Percentiles rank a stretch among this genome's conserved stretches.
Evolutionary conservation across 2,888 invertebrate genomes (phyloP).

Genomic region (Pherbina coryleti): DNA sequence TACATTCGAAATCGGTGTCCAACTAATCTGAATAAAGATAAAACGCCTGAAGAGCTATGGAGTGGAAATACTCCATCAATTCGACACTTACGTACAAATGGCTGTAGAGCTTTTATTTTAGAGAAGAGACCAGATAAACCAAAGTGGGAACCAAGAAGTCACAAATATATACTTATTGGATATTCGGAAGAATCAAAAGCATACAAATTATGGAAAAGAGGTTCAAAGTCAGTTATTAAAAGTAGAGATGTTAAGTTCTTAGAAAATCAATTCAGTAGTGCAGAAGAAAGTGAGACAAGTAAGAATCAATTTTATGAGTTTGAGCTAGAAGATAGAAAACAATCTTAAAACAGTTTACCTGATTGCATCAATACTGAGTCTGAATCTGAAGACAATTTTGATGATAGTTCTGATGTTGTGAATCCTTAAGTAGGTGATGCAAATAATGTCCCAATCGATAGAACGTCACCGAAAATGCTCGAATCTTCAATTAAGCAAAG

Average conservation of each 20-base stretch:
- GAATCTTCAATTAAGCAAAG: background rate
- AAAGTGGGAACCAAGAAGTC: constrained; percentile 32
- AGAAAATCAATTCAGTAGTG: background rate
- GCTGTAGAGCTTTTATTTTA: constrained; percentile 26
- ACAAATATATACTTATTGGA: constrained; percentile 31
- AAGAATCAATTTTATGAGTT: background rate
- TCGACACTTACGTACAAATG: constrained; percentile 29
- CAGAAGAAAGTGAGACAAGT: background rate
- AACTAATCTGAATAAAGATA: constrained; percentile 27
- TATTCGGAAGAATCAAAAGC: constrained; percentile 42
- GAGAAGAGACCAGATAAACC: constrained; percentile 27
- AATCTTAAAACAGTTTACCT: too few relatives aligned
- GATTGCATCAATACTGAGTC: background rate
- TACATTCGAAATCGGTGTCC: constrained; percentile 39
- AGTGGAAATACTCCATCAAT: constrained; percentile 33
- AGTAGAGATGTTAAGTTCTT: constrained; percentile 38
- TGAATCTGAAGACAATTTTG: background rate
- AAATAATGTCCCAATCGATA: too few relatives aligned
- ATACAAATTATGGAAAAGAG: constrained; percentile 38
- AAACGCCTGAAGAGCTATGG: constrained; percentile 43
- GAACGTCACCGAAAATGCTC: too few relatives aligned
- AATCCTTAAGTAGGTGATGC: constrained; percentile 1
- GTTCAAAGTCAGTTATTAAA: constrained; percentile 1
- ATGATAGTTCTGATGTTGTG: background rate
- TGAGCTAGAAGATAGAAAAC: constrained; percentile 6